These are phyloP conservation scores for Ciona savignyi DNA, from an alignment of 23 tunicate species.

Conservation along the genomic window DNA sequence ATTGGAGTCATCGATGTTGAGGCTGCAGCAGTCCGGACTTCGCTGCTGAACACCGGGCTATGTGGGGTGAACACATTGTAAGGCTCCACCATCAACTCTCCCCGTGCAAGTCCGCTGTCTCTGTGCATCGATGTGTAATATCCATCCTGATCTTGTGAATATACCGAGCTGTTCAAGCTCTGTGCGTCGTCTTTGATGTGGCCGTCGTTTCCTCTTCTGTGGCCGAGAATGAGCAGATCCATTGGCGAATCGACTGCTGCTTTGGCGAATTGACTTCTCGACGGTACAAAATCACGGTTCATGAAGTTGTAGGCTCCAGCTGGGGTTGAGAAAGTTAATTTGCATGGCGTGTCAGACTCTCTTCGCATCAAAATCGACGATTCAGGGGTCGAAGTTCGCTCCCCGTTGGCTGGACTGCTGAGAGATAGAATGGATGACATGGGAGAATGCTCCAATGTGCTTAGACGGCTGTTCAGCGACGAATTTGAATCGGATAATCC, in stretches of 20 bases:
- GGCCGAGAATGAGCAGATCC: conserved; percentile 47
- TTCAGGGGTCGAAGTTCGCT: conserved; percentile 26
- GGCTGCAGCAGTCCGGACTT: conserved; percentile 5
- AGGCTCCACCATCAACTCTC: neutral
- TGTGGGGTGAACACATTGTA: conserved; percentile 5
- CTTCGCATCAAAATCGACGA: conserved; percentile 9
- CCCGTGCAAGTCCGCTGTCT: conserved; percentile 3
- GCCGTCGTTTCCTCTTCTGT: conserved; percentile 39
- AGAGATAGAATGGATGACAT: conserved; percentile 32
- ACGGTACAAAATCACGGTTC: conserved; percentile 46
- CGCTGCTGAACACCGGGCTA: neutral
- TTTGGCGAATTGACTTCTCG: neutral
- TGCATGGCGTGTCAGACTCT: conserved; percentile 34
- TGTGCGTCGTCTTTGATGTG: conserved; percentile 17
- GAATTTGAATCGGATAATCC: conserved; percentile 38
- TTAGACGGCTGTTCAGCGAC: conserved; percentile 76
- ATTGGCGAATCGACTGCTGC: conserved; percentile 34
- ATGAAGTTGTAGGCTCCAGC: conserved; percentile 88
- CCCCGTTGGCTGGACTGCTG: conserved; percentile 3
- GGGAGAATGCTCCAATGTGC: conserved; percentile 55
- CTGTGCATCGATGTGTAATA: conserved; percentile 18
- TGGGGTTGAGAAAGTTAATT: conserved; percentile 38
- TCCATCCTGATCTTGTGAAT: conserved; percentile 43
- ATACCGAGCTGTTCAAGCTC: conserved; percentile 10
- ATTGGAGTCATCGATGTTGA: conserved; percentile 3